Conservation (phyloP, 2,888 invertebrate species). For the Phaedon cochleariae region DNA sequence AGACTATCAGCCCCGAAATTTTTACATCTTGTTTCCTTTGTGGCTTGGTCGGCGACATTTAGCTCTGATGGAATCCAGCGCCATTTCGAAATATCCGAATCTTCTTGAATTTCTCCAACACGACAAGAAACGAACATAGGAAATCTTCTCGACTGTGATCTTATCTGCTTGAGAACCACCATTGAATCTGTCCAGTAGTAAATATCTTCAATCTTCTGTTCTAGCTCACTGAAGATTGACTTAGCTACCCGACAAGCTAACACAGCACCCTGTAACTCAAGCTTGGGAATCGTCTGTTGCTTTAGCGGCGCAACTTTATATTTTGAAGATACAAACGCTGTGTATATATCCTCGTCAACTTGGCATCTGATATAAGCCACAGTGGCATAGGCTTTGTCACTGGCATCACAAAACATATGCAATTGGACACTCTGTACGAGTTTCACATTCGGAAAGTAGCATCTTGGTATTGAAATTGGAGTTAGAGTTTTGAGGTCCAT, state of each 20-base stretch:
- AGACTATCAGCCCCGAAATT: neutral
- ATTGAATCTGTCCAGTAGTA: conserved; percentile 9
- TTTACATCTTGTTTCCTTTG: neutral
- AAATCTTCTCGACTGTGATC: conserved; percentile 1
- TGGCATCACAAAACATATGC: neutral
- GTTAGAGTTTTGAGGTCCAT: neutral
- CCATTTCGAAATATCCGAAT: conserved; percentile 3
- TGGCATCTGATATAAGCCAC: neutral
- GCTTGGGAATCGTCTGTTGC: neutral
- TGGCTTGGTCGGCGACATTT: conserved; percentile 11
- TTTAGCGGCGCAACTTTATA: neutral
- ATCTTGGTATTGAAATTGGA: neutral
- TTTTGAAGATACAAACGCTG: neutral
- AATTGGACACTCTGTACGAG: neutral
- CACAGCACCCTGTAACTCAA: neutral
- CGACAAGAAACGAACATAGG: neutral
- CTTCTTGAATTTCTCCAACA: conserved; percentile 9
- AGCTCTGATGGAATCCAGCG: neutral
- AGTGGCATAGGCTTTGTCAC: neutral
- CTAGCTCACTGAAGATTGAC: neutral
- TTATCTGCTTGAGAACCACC: neutral
- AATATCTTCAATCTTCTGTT: neutral
- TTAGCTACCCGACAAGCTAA: neutral
- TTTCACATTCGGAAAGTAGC: neutral
- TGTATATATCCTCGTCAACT: neutral